Base-by-base conservation (phyloP, 1,140 invertebrate genomes). In the Drosophila repletoides region DNA sequence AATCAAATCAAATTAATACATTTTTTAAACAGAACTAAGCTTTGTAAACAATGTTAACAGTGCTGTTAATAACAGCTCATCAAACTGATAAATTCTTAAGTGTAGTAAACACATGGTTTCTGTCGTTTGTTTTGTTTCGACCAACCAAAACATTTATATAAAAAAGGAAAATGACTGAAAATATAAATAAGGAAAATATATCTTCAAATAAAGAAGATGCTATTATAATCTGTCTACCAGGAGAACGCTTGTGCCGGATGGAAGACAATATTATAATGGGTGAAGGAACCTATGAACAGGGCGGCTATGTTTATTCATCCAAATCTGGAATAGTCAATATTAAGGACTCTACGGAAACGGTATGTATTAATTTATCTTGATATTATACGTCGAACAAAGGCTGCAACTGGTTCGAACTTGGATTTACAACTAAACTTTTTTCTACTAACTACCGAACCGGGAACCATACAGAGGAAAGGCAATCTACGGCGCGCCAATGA, bases 261-360 rank as follows among this genome's bases (percentile, higher is more conserved):
- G 93, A 94, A 79, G 93, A 95, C 72, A 91, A 92, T 36, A 92
- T 94, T 79, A 89, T 94, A 9, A 88, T 94, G 10, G 96, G 95
- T 2, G 91, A 93, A 51, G 97, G 97, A 26, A 97, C 96, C 0
- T 97, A 97, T 84, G 94, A 95, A 87, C 92, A 94, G 58, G 93
- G 94, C 89, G 96, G 96, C 17, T 97, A 97, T 72, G 95, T 98
- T 76, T 96, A 96, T 90, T 94, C 96, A 0, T 94, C 93, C 75
- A 91, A 97, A 61, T 94, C 95, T 28, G 97, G 97, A 10, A 90
- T 93, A 52, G 93, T 97, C 10, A 88, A 91, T 52, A 91, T 95
- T 46, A 87, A 92, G 3, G 91, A 92, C 45, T 64, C 80, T 0
- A 70, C 46, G 55, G 93, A 93, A 59, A 93, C 94, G 81, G 93